Percentiles rank a stretch among this genome's conserved stretches.
phyloP scores from a whole-genome alignment of 2,113 vertebrate genomes.

The Laticauda laticaudata region DNA sequence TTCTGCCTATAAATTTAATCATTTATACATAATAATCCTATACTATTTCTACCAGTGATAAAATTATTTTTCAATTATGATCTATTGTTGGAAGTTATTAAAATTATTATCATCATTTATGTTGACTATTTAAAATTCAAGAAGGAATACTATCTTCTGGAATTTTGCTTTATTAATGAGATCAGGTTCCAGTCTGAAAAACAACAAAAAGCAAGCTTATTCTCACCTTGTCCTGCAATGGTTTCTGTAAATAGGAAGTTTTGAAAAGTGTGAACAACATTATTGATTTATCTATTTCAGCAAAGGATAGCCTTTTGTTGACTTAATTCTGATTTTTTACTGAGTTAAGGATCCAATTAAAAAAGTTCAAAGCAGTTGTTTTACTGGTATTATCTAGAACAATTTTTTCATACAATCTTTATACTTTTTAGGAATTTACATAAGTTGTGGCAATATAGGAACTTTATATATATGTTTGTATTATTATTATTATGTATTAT shows the following conservation, averaged over 20 bases:
- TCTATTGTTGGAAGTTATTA: constrained; percentile 57
- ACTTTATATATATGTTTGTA: not conserved
- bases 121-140: constrained; percentile 31
- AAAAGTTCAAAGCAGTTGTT: not conserved
- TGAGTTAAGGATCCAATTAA: constrained; percentile 45
- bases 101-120: constrained; percentile 41
- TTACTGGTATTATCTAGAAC: constrained; percentile 2
- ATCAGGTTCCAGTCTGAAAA: not conserved
- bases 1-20: constrained; percentile 64
- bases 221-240: constrained; percentile 30
- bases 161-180: constrained; percentile 7
- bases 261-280: constrained; percentile 27
- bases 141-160: constrained; percentile 22
- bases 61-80: constrained; percentile 58
- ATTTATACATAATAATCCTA: constrained; percentile 64
- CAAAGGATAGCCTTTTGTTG: constrained; percentile 40
- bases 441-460: not conserved
- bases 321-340: constrained; percentile 52
- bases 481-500: too few species aligned
- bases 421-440: constrained; percentile 31
- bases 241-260: constrained; percentile 46
- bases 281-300: constrained; percentile 40
- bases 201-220: constrained; percentile 18
- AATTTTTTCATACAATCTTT: constrained; percentile 26
- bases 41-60: constrained; percentile 56